Evolutionary conservation across 1,140 invertebrate genomes (phyloP).

Genomic region (Hyles euphorbiae): DNA sequence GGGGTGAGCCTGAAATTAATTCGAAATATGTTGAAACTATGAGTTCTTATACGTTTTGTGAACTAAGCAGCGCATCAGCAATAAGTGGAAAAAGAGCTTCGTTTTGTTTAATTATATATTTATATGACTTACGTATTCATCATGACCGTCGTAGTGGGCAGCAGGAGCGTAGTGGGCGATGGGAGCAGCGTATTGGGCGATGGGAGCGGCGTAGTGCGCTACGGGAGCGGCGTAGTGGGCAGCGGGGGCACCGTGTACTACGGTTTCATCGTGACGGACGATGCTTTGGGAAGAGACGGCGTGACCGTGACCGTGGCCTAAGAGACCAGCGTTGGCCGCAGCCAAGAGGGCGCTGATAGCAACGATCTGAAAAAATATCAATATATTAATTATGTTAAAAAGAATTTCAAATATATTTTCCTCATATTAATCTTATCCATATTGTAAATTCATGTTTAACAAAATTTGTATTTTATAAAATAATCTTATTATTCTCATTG

Average conservation of each 20-base stretch:
- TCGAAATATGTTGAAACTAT: no score
- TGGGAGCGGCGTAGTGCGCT: constrained; percentile 5
- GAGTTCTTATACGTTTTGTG: no score
- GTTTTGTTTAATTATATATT: no score
- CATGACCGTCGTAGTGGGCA: constrained; percentile 33
- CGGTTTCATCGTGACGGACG: constrained; percentile 27
- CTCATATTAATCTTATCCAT: no score
- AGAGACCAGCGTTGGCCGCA: constrained; percentile 39
- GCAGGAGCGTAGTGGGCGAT: constrained; percentile 24
- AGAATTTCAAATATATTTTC: no score
- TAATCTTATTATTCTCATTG: no score
- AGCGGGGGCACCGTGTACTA: constrained; percentile 42
- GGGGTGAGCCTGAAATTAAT: constrained; percentile 36
- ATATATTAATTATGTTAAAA: no score
- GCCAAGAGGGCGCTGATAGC: constrained; percentile 42
- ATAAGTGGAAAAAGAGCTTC: no score
- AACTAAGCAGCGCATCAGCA: no score
- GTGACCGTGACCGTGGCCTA: constrained; percentile 32
- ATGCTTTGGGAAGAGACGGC: constrained; percentile 65
- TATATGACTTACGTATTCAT: constrained; percentile 28
- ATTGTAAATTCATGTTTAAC: no score
- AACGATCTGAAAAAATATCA: constrained; percentile 30
- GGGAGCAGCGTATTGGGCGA: constrained; percentile 31
- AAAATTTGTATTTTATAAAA: no score
- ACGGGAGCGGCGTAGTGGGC: constrained; percentile 8